These are phyloP conservation scores for Diadema setosum DNA, from an alignment of 35 echinoderm and acorn worm species.

Conservation along the genomic window DNA sequence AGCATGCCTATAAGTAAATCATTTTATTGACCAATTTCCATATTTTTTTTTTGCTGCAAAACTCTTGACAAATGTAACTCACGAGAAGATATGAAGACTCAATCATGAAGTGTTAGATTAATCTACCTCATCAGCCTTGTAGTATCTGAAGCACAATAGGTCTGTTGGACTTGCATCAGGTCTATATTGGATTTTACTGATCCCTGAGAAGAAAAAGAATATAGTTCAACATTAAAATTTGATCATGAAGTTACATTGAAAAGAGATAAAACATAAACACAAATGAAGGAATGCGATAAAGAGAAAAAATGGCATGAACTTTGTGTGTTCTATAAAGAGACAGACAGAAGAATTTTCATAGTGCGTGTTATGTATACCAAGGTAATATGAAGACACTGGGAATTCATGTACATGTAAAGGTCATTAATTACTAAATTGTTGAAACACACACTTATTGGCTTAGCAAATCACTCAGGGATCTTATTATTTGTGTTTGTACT, in stretches of 20 bases:
- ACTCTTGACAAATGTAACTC: not conserved
- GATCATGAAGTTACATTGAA: not conserved
- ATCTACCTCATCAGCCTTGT: slow-evolving; percentile 80
- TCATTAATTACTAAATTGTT: too few relatives aligned
- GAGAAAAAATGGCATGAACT: not conserved
- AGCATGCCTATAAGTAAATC: not conserved
- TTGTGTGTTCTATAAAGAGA: not conserved
- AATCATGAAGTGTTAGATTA: not conserved
- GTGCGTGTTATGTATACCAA: not conserved
- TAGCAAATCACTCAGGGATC: too few relatives aligned
- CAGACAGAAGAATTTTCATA: not conserved
- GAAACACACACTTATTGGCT: too few relatives aligned
- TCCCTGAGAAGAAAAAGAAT: slow-evolving; percentile 30
- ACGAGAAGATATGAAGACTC: not conserved
- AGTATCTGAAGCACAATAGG: slow-evolving; percentile 80
- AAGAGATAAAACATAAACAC: not conserved
- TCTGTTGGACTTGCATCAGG: slow-evolving; percentile 67
- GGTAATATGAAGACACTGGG: not conserved
- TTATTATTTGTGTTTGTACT: too few relatives aligned
- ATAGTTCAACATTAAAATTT: not conserved
- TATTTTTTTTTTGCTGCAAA: not conserved
- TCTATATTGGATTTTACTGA: slow-evolving; percentile 79
- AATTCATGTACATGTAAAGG: too few relatives aligned
- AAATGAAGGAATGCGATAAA: not conserved
- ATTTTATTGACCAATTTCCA: not conserved